Percentiles rank a stretch among this genome's conserved stretches.
phyloP scores from a whole-genome alignment of 2,113 vertebrate species.

The Amblyopsis rosae region DNA sequence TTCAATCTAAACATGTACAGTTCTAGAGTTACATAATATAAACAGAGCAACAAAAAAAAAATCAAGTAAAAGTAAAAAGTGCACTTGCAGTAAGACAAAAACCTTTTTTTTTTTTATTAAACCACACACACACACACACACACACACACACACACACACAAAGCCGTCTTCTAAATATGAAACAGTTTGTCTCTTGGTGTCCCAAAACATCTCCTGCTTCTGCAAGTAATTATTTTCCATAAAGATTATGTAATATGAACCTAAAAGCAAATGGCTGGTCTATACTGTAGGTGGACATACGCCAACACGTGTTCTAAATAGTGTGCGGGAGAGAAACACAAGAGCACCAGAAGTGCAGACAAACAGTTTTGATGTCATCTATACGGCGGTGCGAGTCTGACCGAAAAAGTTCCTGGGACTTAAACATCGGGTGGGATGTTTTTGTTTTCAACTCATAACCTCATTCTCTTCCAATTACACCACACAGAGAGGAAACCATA shows the following conservation, averaged over 20 bases:
- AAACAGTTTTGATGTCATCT: conserved; percentile 35
- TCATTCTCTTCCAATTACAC: conserved; percentile 27
- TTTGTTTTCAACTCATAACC: conserved; percentile 6
- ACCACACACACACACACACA: conserved; percentile 24
- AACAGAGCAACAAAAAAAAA: conserved; percentile 51
- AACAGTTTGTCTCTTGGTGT: conserved; percentile 25
- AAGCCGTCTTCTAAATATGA: conserved; percentile 24
- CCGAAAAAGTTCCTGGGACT: conserved; percentile 31
- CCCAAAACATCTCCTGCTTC: conserved; percentile 11
- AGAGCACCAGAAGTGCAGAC: conserved; percentile 3
- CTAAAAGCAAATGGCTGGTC: conserved; percentile 19
- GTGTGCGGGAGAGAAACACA: conserved; percentile 3
- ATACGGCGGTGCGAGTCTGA: conserved; percentile 17
- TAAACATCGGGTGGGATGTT: conserved; percentile 14
- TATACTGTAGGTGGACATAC: conserved; percentile 23
- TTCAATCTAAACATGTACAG: conserved; percentile 74
- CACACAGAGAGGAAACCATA: conserved; percentile 34
- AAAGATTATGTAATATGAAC: conserved; percentile 27
- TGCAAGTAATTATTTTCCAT: neutral
- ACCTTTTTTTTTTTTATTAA: neutral
- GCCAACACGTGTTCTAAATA: neutral
- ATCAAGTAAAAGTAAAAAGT: conserved; percentile 69
- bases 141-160: conserved; percentile 25
- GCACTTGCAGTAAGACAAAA: conserved; percentile 72
- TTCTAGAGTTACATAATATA: conserved; percentile 74